Conservation (phyloP, 2,797 vertebrate species). For the Sebastiscus tertius region DNA sequence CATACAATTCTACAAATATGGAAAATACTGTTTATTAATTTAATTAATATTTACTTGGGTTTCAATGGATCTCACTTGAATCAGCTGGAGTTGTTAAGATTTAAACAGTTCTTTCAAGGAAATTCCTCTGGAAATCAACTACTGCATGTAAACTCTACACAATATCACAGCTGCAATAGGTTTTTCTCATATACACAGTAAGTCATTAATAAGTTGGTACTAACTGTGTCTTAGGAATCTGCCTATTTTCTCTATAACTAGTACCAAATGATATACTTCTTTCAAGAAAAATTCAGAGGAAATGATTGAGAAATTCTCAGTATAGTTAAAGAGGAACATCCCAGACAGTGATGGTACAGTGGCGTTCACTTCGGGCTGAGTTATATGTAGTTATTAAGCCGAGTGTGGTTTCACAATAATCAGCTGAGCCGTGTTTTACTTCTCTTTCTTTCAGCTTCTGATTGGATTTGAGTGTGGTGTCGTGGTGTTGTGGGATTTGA, state of each 20-base stretch:
- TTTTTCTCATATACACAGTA: no score
- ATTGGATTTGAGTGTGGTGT: conserved; percentile 97
- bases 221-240: neutral
- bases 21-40: neutral
- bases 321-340: neutral
- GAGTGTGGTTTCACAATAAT: conserved; percentile 22
- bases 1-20: neutral
- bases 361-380: neutral
- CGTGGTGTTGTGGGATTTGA: conserved; percentile 96
- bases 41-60: neutral
- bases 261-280: neutral
- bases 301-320: neutral
- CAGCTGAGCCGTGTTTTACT: conserved; percentile 17
- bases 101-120: neutral
- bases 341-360: neutral
- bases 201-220: neutral
- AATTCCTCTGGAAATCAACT: neutral
- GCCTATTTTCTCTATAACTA: neutral
- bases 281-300: neutral
- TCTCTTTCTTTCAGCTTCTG: conserved; percentile 87
- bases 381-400: neutral
- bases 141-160: neutral
- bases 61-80: neutral
- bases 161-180: neutral
- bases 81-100: neutral